Percentiles rank a stretch among this genome's conserved stretches.
These are phyloP conservation scores for Cheirogaleus major DNA, from an alignment of 2,797 vertebrate genomes.

Conservation along the genomic window DNA sequence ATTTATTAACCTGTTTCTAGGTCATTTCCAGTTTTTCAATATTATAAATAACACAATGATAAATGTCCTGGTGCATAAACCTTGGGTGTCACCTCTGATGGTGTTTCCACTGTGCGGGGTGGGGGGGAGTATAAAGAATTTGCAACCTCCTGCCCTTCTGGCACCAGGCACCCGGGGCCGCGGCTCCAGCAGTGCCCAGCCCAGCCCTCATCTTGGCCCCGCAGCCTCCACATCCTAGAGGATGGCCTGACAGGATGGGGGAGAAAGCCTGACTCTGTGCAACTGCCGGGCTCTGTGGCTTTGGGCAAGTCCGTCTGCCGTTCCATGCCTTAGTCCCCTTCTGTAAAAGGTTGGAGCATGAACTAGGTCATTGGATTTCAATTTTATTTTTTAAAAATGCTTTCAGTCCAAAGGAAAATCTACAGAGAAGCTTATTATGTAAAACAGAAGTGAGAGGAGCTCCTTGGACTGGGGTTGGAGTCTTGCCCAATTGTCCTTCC, in stretches of 20 bases:
- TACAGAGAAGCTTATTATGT: background rate
- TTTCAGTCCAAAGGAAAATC: background rate
- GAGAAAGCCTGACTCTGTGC: background rate
- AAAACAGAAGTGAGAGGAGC: background rate
- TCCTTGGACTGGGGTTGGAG: background rate
- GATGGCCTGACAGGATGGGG: background rate
- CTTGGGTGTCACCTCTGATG: background rate
- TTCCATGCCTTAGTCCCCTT: background rate
- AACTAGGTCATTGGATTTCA: background rate
- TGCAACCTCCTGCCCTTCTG: background rate
- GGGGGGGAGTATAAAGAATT: too few species aligned
- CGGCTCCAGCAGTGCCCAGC: background rate
- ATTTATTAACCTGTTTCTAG: slow-evolving; percentile 67
- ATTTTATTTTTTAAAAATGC: background rate
- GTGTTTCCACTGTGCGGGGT: background rate
- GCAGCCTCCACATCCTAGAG: background rate
- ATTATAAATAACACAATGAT: slow-evolving; percentile 61
- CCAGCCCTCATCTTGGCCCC: background rate
- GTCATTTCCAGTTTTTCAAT: slow-evolving; percentile 65
- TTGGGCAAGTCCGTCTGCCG: background rate
- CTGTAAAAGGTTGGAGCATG: background rate
- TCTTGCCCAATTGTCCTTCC: background rate
- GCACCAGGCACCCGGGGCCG: background rate
- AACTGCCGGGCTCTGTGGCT: background rate
- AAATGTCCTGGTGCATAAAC: slow-evolving; percentile 50